Conservation (phyloP, 2,113 vertebrate species). For the Chlamydotis undulata region DNA sequence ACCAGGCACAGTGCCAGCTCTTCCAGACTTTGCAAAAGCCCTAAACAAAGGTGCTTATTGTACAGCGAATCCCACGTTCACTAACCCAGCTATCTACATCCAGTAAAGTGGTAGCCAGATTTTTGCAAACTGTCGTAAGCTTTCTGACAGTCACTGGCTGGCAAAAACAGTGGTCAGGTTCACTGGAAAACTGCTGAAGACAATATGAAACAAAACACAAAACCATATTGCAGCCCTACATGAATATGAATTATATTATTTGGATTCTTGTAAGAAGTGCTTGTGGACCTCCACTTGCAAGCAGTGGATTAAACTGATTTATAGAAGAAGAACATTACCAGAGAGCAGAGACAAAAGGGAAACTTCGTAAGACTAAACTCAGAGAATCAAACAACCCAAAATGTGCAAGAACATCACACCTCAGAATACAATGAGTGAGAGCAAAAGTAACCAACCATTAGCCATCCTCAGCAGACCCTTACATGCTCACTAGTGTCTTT, state of each 20-base stretch:
- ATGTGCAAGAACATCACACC: background rate
- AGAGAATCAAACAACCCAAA: background rate
- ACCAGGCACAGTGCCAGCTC: background rate
- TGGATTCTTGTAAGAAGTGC: background rate
- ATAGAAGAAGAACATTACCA: background rate
- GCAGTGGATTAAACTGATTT: background rate
- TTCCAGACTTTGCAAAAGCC: slow-evolving; percentile 23
- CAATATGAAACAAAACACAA: background rate
- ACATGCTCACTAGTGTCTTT: no score
- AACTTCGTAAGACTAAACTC: background rate
- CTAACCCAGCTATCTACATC: background rate
- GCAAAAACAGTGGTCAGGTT: background rate
- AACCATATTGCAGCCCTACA: background rate
- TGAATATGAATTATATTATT: background rate
- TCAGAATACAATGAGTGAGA: background rate
- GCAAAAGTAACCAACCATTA: background rate
- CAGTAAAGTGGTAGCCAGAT: background rate
- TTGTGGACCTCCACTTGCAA: background rate
- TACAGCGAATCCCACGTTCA: background rate
- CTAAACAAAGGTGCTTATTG: slow-evolving; percentile 41
- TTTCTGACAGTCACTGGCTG: background rate
- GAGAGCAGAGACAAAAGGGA: background rate
- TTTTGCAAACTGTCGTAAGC: background rate
- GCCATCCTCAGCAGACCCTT: background rate
- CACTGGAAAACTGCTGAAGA: slow-evolving; percentile 4